phyloP scores from a whole-genome alignment of 2,113 vertebrate species.

The Delphinus delphis region DNA sequence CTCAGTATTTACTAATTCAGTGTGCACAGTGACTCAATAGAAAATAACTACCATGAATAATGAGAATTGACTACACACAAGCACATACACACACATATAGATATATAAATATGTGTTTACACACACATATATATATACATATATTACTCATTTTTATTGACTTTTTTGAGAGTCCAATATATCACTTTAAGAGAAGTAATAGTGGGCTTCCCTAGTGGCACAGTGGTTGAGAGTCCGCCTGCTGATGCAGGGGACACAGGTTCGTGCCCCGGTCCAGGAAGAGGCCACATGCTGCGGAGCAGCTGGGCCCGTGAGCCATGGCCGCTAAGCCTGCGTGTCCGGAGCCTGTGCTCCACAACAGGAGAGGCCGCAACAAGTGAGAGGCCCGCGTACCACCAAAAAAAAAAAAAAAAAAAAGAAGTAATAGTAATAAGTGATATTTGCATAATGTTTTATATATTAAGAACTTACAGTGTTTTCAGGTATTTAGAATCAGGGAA shows the following conservation, averaged over 20 bases:
- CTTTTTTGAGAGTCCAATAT: background rate
- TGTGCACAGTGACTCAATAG: background rate
- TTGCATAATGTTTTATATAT: background rate
- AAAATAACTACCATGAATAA: background rate
- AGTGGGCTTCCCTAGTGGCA: too few relatives aligned
- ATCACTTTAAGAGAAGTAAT: background rate
- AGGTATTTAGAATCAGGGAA: background rate
- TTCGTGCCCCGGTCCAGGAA: too few relatives aligned
- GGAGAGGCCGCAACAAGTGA: too few relatives aligned
- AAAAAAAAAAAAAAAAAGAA: too few relatives aligned
- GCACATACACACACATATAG: background rate
- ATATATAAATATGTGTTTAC: background rate
- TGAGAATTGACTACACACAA: background rate
- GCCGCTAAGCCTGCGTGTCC: fast-evolving
- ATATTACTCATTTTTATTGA: background rate
- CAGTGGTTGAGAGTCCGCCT: too few relatives aligned
- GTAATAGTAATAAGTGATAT: background rate
- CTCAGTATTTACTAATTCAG: background rate
- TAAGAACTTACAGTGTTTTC: background rate
- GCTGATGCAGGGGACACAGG: too few relatives aligned
- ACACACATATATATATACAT: background rate
- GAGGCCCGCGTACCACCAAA: too few relatives aligned
- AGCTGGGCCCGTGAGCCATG: too few relatives aligned
- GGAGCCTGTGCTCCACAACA: too few relatives aligned
- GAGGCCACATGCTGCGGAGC: too few relatives aligned